These are phyloP conservation scores for Enteromius afrohamiltoni DNA, from an alignment of 2,797 vertebrate genomes.

Conservation along the genomic window DNA sequence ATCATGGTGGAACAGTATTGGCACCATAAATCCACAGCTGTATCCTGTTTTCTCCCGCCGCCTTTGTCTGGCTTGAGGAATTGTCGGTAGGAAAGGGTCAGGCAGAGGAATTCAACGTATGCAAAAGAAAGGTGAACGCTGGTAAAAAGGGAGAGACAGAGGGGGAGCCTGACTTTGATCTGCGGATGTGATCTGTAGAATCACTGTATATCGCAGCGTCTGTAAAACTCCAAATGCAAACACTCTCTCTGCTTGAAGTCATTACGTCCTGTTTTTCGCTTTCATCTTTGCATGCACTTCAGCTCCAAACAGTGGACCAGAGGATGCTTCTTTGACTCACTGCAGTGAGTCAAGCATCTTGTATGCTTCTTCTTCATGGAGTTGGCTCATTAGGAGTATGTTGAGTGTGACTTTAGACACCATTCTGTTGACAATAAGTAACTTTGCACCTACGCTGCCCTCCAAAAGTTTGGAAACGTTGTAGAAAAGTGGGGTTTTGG, in stretches of 20 bases:
- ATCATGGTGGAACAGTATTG: constrained; percentile 43
- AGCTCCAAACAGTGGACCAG: constrained; percentile 32
- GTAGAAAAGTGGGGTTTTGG: too few species aligned
- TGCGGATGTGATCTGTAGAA: constrained; percentile 59
- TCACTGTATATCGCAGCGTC: constrained; percentile 49
- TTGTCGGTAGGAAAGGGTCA: constrained; percentile 72
- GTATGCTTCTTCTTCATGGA: constrained; percentile 18
- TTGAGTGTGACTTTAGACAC: not conserved
- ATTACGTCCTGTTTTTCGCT: constrained; percentile 59
- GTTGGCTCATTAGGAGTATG: not conserved
- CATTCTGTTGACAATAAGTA: not conserved
- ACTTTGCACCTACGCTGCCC: not conserved
- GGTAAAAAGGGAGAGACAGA: constrained; percentile 35
- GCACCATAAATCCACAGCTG: constrained; percentile 71
- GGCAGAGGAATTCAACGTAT: constrained; percentile 59
- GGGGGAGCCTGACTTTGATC: constrained; percentile 52
- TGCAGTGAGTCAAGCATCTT: not conserved
- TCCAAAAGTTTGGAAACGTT: too few species aligned
- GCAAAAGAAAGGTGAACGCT: constrained; percentile 55
- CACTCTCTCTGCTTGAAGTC: constrained; percentile 54
- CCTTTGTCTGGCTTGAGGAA: constrained; percentile 71
- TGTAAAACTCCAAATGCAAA: constrained; percentile 56
- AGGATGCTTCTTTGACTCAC: constrained; percentile 3
- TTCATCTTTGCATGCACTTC: constrained; percentile 18
- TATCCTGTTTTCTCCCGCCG: constrained; percentile 78